Percentiles rank a stretch among this genome's conserved stretches.
Evolutionary conservation across 2,888 invertebrate genomes (phyloP).

Genomic region (Hirtodrosophila alboralis): DNA sequence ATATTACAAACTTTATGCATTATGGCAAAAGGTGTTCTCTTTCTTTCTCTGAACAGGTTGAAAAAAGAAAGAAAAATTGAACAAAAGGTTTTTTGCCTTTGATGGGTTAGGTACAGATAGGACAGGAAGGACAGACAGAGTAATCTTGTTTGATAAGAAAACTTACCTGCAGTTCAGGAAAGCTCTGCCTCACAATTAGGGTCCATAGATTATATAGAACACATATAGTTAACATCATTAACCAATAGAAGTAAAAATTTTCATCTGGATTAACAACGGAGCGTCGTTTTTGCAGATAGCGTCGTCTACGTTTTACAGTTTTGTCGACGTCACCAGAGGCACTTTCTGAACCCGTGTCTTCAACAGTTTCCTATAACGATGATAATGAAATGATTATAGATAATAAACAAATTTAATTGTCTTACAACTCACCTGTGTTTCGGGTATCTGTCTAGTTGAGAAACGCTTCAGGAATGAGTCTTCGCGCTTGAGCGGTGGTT

Average conservation of each 20-base stretch:
- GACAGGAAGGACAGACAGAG: neutral
- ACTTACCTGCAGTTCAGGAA: slow-evolving; percentile 92
- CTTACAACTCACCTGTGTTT: slow-evolving; percentile 88
- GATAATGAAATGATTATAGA: too few relatives aligned
- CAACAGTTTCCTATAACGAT: slow-evolving; percentile 86
- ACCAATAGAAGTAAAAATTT: slow-evolving; percentile 98
- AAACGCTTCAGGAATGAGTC: slow-evolving; percentile 97
- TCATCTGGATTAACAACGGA: slow-evolving; percentile 97
- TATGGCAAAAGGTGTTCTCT: slow-evolving; percentile 44
- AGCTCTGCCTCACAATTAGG: slow-evolving; percentile 96
- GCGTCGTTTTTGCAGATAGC: slow-evolving; percentile 89
- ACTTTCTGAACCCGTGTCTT: slow-evolving; percentile 89
- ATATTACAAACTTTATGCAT: slow-evolving; percentile 46
- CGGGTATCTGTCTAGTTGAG: slow-evolving; percentile 95
- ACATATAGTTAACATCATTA: slow-evolving; percentile 93
- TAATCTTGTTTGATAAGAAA: slow-evolving; percentile 6
- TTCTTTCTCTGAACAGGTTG: neutral
- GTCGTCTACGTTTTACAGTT: slow-evolving; percentile 86
- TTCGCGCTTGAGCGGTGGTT: slow-evolving; percentile 94
- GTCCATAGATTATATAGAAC: slow-evolving; percentile 98
- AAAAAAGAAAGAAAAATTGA: neutral
- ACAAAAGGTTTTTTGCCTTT: slow-evolving; percentile 7
- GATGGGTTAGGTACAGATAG: neutral
- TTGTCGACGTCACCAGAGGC: slow-evolving; percentile 87
- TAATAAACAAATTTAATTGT: too few relatives aligned